phyloP scores from a whole-genome alignment of 2,797 vertebrate species.

The Tachyglossus aculeatus region DNA sequence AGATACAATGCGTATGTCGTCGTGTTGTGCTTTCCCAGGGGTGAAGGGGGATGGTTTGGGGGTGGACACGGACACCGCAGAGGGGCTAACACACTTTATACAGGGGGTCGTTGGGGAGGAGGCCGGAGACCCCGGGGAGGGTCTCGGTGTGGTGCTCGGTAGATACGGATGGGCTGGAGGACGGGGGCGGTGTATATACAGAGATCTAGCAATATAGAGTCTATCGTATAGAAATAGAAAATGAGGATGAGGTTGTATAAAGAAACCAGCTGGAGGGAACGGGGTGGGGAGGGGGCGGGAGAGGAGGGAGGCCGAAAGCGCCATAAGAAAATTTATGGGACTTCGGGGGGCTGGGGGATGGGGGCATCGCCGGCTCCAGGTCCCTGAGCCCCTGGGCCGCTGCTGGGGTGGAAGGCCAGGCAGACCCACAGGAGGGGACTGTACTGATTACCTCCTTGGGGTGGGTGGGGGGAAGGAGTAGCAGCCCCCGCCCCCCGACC shows the following conservation, averaged over 20 bases:
- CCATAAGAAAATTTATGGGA: slow-evolving; percentile 77
- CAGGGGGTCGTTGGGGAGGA: slow-evolving; percentile 66
- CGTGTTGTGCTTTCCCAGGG: slow-evolving; percentile 84
- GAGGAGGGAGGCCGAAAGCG: slow-evolving; percentile 58
- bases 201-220: slow-evolving; percentile 81
- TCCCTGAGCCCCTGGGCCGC: slow-evolving; percentile 41
- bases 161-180: slow-evolving; percentile 37
- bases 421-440: slow-evolving; percentile 24
- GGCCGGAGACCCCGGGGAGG: slow-evolving; percentile 53
- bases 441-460: slow-evolving; percentile 35
- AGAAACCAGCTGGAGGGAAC: slow-evolving; percentile 50
- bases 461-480: slow-evolving; percentile 24
- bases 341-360: slow-evolving; percentile 36
- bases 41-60: too few species aligned
- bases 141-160: slow-evolving; percentile 26
- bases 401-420: slow-evolving; percentile 36
- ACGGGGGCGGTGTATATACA: slow-evolving; percentile 60
- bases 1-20: slow-evolving; percentile 81
- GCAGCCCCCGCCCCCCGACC: slow-evolving; percentile 12
- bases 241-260: slow-evolving; percentile 71
- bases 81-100: slow-evolving; percentile 82
- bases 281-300: slow-evolving; percentile 30
- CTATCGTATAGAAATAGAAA: slow-evolving; percentile 80
- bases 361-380: slow-evolving; percentile 29
- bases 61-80: slow-evolving; percentile 83